phyloP scores from a whole-genome alignment of 23 tunicate genomes.

The Halocynthia roretzi region DNA sequence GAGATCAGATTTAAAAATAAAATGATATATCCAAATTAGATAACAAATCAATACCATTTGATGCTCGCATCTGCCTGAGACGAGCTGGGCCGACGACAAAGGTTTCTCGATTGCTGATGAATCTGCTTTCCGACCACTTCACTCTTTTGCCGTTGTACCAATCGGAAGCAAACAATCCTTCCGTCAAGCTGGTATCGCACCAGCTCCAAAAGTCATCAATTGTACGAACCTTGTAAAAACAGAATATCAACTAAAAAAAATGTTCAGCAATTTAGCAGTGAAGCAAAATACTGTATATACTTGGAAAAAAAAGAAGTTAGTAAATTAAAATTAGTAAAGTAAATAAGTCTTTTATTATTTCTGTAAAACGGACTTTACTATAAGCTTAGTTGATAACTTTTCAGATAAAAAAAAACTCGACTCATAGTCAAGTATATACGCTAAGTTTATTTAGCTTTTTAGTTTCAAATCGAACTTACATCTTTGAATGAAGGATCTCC shows the following conservation, averaged over 20 bases:
- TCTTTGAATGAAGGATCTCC: conserved; percentile 45
- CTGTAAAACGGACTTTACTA: too few relatives aligned
- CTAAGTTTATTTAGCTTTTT: too few relatives aligned
- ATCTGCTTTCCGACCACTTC: conserved; percentile 54
- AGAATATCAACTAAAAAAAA: not conserved
- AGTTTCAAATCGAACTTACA: conserved; percentile 6
- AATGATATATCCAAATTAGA: not conserved
- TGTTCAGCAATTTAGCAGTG: too few relatives aligned
- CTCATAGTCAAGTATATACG: too few relatives aligned
- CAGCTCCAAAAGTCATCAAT: conserved; percentile 66
- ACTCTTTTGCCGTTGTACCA: conserved; percentile 73
- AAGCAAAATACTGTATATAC: too few relatives aligned
- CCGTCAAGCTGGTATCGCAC: conserved; percentile 34
- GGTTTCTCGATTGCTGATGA: conserved; percentile 57
- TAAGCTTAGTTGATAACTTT: too few relatives aligned
- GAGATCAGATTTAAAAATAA: not conserved
- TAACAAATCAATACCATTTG: not conserved
- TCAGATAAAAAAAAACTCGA: too few relatives aligned
- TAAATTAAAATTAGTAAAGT: too few relatives aligned
- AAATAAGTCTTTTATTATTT: too few relatives aligned
- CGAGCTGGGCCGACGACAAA: conserved; percentile 79
- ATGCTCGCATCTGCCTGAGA: conserved; percentile 54
- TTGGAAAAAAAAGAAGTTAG: too few relatives aligned
- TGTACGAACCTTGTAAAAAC: conserved; percentile 39
- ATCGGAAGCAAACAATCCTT: conserved; percentile 49